Evolutionary conservation across 2,888 invertebrate species (phyloP).

Genomic region (Oxystoma pomonae): DNA sequence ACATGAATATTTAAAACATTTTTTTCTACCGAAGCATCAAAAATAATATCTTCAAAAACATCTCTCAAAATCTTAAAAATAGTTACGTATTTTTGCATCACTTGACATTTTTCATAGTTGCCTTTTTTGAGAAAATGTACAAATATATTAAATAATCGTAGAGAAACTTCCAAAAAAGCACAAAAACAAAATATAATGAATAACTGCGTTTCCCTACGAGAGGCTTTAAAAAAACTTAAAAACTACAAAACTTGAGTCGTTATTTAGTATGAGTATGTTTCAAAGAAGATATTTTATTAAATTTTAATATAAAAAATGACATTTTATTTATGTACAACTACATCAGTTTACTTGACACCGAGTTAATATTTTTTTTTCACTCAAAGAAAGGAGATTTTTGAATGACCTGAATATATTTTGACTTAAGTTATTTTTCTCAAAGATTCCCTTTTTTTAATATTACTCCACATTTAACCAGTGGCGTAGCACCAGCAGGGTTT

Average conservation of each 20-base stretch:
- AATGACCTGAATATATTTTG: too few relatives aligned
- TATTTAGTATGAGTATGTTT: not conserved
- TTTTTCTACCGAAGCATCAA: slow-evolving; percentile 22
- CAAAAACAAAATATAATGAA: too few relatives aligned
- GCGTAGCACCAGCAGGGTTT: too few relatives aligned
- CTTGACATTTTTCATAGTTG: slow-evolving; percentile 13
- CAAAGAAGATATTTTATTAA: not conserved
- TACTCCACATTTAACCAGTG: not conserved
- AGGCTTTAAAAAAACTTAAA: not conserved
- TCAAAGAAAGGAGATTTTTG: too few relatives aligned
- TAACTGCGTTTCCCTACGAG: too few relatives aligned
- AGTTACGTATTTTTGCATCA: slow-evolving; percentile 29
- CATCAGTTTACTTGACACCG: too few relatives aligned
- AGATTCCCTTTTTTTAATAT: too few relatives aligned
- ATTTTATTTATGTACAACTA: not conserved
- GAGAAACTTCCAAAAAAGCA: too few relatives aligned
- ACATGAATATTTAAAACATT: slow-evolving; percentile 14
- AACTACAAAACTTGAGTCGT: not conserved
- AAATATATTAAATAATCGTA: too few relatives aligned
- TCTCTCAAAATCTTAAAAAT: slow-evolving; percentile 18
- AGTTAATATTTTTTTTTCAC: too few relatives aligned
- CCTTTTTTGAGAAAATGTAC: not conserved
- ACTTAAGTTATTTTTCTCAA: too few relatives aligned
- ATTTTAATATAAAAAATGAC: too few relatives aligned
- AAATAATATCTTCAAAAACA: slow-evolving; percentile 8